These are phyloP conservation scores for Drosophila gunungcola DNA, from an alignment of 1,140 invertebrate genomes.

Conservation along the genomic window DNA sequence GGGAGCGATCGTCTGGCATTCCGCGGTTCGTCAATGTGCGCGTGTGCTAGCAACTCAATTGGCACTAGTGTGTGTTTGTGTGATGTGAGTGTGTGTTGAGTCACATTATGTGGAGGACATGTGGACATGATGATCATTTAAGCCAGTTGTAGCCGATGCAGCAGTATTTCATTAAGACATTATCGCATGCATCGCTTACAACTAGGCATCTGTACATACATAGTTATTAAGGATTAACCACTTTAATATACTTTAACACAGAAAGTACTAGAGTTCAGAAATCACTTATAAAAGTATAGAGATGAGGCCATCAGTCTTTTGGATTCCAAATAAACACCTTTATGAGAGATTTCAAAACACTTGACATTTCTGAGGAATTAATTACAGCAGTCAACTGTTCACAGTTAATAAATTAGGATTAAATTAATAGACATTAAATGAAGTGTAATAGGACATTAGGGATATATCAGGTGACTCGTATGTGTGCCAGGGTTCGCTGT, in stretches of 20 bases:
- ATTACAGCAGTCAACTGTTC: not conserved
- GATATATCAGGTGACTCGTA: not conserved
- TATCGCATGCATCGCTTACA: not conserved
- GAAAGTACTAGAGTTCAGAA: too few relatives aligned
- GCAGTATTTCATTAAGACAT: not conserved
- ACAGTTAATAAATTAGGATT: too few relatives aligned
- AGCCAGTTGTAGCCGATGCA: not conserved
- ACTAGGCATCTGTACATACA: not conserved
- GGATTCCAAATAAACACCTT: too few relatives aligned
- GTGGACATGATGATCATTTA: not conserved
- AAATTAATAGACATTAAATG: too few relatives aligned
- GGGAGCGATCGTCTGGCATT: conserved; percentile 43
- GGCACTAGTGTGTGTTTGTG: conserved; percentile 50
- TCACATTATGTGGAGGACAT: conserved; percentile 40
- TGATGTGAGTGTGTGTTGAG: conserved; percentile 22
- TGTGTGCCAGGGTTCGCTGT: not conserved
- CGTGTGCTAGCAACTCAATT: conserved; percentile 79
- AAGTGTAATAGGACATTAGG: not conserved
- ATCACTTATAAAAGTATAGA: too few relatives aligned
- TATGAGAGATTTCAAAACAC: too few relatives aligned
- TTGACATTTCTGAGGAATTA: not conserved
- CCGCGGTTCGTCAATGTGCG: conserved; percentile 74
- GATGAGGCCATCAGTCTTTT: too few relatives aligned
- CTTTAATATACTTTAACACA: too few relatives aligned
- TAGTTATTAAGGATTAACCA: too few relatives aligned